Percentiles rank a stretch among this genome's conserved stretches.
These are phyloP conservation scores for Paragorgia papillata DNA, from an alignment of 92 coral and sea anemone species.

Conservation along the genomic window DNA sequence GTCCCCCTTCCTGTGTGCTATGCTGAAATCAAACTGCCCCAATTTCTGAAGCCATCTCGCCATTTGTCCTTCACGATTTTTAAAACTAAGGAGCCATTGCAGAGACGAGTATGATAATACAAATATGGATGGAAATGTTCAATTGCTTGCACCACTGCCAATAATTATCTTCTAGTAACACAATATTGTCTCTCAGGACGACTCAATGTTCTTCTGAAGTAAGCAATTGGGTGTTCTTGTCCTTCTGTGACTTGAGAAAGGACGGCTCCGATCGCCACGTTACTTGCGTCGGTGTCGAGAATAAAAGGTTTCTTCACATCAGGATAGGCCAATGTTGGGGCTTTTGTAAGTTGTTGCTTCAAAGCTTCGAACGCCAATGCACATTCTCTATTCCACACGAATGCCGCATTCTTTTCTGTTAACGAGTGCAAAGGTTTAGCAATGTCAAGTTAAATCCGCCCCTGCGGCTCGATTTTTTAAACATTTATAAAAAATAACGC, in stretches of 20 bases:
- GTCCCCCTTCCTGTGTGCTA: no score
- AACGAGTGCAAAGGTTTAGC: conserved; percentile 10
- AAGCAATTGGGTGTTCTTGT: conserved; percentile 9
- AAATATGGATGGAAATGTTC: no score
- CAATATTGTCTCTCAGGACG: conserved; percentile 20
- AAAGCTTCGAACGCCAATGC: conserved; percentile 53
- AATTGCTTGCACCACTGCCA: neutral
- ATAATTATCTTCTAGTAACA: neutral
- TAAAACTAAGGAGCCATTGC: no score
- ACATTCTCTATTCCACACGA: conserved; percentile 53
- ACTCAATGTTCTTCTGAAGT: conserved; percentile 20
- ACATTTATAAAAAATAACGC: no score
- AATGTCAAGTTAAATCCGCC: no score
- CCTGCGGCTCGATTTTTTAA: no score
- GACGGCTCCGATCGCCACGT: conserved; percentile 51
- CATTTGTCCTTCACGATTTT: no score
- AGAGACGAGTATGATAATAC: no score
- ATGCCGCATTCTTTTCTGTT: neutral
- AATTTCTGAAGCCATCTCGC: no score
- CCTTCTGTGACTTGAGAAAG: conserved; percentile 49
- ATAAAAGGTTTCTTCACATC: conserved; percentile 58
- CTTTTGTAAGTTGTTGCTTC: conserved; percentile 47
- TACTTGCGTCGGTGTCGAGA: conserved; percentile 67
- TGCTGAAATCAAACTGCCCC: no score
- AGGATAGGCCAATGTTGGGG: conserved; percentile 68